These are phyloP conservation scores for Acridotheres tristis DNA, from an alignment of 2,797 vertebrate genomes.

Conservation along the genomic window DNA sequence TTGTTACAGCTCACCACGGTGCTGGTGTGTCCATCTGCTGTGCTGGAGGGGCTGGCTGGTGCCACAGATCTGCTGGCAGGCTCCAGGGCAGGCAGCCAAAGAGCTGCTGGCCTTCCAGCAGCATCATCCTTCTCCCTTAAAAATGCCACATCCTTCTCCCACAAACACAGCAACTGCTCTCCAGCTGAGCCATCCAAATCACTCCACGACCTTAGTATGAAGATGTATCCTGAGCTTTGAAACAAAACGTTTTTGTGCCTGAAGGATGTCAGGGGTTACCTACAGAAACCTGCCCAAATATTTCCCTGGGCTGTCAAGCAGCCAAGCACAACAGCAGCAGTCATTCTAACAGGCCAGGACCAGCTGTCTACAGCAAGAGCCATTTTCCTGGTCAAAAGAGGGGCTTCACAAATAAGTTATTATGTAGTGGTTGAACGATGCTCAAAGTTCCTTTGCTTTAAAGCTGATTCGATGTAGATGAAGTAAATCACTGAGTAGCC, in stretches of 20 bases:
- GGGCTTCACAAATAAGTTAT: neutral
- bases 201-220: neutral
- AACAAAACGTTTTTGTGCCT: accelerated
- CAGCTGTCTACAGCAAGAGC: neutral
- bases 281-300: neutral
- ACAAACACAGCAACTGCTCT: neutral
- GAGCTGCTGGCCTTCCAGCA: constrained; percentile 2
- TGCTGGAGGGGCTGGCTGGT: neutral
- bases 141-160: neutral
- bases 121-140: neutral
- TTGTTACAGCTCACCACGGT: neutral
- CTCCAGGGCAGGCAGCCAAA: constrained; percentile 29
- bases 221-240: neutral
- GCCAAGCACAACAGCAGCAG: neutral
- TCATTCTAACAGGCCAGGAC: neutral
- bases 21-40: neutral
- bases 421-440: neutral
- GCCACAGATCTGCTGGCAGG: neutral
- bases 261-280: neutral
- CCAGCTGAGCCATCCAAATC: neutral
- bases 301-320: accelerated
- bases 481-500: neutral
- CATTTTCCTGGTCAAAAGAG: neutral
- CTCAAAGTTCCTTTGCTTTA: neutral
- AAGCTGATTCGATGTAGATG: neutral